Conservation (phyloP, 2,888 invertebrate genomes). For the Drosophila mettleri region DNA sequence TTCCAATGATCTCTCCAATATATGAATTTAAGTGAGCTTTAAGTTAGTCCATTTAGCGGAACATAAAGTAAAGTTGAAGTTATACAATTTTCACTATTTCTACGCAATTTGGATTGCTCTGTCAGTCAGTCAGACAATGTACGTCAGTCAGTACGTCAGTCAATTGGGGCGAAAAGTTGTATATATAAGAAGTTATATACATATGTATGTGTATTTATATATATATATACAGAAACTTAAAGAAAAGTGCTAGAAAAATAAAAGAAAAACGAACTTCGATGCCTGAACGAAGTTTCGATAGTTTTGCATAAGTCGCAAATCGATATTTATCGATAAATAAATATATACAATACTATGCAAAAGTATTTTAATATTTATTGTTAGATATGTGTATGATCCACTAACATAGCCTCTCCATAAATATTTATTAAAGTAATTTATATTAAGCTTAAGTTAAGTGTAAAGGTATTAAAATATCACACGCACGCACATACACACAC, state of each 20-base stretch:
- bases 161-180: neutral
- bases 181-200: slow-evolving; percentile 7
- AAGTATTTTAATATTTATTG: neutral
- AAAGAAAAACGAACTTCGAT: slow-evolving; percentile 30
- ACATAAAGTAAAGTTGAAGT: too few relatives aligned
- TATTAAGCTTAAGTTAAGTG: slow-evolving; percentile 18
- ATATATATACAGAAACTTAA: slow-evolving; percentile 18
- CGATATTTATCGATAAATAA: slow-evolving; percentile 4
- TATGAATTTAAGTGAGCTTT: neutral
- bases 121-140: neutral
- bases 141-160: neutral
- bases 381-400: neutral
- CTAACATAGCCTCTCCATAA: neutral
- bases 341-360: slow-evolving; percentile 1
- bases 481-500: slow-evolving; percentile 9
- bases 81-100: too few relatives aligned
- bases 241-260: slow-evolving; percentile 13
- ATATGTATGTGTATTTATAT: slow-evolving; percentile 3
- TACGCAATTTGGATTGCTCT: neutral
- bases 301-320: slow-evolving; percentile 8
- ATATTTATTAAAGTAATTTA: slow-evolving; percentile 8
- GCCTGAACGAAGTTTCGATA: slow-evolving; percentile 19
- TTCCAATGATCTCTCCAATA: neutral
- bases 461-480: slow-evolving; percentile 23
- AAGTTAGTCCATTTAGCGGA: too few relatives aligned